phyloP scores from a whole-genome alignment of 2,888 invertebrate species.

The Torymus auratus region DNA sequence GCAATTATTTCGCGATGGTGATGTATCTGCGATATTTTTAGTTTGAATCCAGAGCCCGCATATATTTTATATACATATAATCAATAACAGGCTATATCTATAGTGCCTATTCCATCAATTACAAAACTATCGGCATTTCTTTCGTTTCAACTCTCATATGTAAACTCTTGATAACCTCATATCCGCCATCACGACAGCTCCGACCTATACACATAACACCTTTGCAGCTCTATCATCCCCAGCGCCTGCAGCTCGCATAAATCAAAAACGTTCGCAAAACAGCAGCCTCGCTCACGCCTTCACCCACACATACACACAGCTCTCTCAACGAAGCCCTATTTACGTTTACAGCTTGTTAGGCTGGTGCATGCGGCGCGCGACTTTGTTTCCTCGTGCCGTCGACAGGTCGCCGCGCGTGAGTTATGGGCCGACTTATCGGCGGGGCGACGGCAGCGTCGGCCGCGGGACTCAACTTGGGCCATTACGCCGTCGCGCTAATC shows the following conservation, averaged over 20 bases:
- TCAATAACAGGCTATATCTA: no score
- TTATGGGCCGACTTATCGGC: conserved; percentile 50
- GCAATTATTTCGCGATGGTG: no score
- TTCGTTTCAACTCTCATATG: no score
- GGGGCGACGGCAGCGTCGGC: background rate
- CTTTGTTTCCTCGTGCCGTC: conserved; percentile 28
- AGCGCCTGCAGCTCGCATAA: background rate
- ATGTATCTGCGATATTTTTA: no score
- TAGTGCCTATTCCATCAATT: no score
- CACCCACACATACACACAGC: no score
- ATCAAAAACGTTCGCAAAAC: conserved; percentile 13
- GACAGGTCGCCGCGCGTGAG: conserved; percentile 26
- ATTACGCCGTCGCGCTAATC: conserved; percentile 66
- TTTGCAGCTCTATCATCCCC: background rate
- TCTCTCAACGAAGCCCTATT: conserved; percentile 19
- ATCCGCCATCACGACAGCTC: no score
- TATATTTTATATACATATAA: no score
- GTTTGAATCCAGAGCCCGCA: no score
- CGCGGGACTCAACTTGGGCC: conserved; percentile 64
- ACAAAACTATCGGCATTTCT: no score
- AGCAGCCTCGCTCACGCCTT: no score
- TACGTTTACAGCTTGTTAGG: conserved; percentile 41
- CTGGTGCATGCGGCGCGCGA: background rate
- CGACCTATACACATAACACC: background rate
- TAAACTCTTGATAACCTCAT: no score